Percentiles rank a stretch among this genome's conserved stretches.
These are phyloP conservation scores for Pachyuromys duprasi DNA, from an alignment of 2,797 vertebrate species.

Conservation along the genomic window DNA sequence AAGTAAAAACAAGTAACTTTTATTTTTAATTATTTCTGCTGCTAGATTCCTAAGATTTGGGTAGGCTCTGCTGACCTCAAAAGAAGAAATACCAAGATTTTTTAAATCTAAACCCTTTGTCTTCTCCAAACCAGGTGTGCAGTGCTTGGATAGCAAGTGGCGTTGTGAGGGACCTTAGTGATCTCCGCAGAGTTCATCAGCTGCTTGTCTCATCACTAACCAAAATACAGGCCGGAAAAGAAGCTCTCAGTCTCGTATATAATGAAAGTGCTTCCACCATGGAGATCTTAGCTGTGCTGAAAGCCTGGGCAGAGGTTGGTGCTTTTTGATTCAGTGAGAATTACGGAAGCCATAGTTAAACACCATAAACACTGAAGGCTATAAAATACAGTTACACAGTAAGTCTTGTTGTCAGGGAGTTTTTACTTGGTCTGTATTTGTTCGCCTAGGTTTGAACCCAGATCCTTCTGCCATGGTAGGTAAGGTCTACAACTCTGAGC, in stretches of 20 bases:
- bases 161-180: conserved; percentile 94
- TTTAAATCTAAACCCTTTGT: conserved; percentile 45
- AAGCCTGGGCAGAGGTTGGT: conserved; percentile 96
- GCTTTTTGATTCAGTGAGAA: conserved; percentile 17
- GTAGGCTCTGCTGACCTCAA: conserved; percentile 20
- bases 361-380: background rate
- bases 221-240: conserved; percentile 91
- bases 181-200: conserved; percentile 94
- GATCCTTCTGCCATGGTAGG: background rate
- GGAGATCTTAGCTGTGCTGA: conserved; percentile 96
- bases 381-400: conserved; percentile 28
- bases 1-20: background rate
- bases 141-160: conserved; percentile 96
- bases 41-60: conserved; percentile 26
- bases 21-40: conserved; percentile 31
- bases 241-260: conserved; percentile 90
- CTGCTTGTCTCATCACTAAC: conserved; percentile 93
- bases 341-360: conserved; percentile 31
- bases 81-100: background rate
- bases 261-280: conserved; percentile 95
- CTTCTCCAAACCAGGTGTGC: conserved; percentile 90
- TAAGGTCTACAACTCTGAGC: background rate
- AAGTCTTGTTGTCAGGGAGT: background rate
- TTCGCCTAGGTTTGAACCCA: background rate
- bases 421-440: background rate